A percentile compares a stretch with the other conserved stretches of the same genome.
Evolutionary conservation across 2,113 vertebrate genomes (phyloP).

Genomic region (Scopus umbretta): DNA sequence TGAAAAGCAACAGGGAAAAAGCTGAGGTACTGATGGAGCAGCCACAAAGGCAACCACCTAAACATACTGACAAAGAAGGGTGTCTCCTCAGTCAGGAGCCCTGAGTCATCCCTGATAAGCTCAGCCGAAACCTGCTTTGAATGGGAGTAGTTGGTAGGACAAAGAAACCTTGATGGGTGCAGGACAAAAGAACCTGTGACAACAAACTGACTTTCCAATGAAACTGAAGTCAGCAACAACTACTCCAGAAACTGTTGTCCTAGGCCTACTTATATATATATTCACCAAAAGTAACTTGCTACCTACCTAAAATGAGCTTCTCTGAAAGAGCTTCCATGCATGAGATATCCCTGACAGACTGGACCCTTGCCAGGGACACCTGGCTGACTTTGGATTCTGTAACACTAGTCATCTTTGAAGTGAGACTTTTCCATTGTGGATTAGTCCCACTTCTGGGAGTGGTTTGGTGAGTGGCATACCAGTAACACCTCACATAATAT

Average conservation of each 20-base stretch:
- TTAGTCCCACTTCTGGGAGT: neutral
- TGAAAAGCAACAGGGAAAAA: neutral
- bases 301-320: neutral
- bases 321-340: neutral
- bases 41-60: neutral
- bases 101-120: neutral
- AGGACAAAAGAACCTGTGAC: neutral
- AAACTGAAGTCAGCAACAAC: neutral
- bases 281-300: neutral
- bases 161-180: neutral
- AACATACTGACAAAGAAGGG: neutral
- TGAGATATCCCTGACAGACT: neutral
- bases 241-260: neutral
- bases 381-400: neutral
- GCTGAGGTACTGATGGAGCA: neutral
- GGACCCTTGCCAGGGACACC: neutral
- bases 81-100: neutral
- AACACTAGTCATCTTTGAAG: neutral
- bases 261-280: neutral
- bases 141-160: neutral
- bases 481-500: neutral
- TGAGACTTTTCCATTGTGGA: neutral
- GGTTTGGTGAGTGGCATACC: neutral
- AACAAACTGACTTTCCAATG: neutral
- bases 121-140: neutral